Evolutionary conservation across 2,797 vertebrate species (phyloP).

Genomic region (Pachyuromys duprasi): DNA sequence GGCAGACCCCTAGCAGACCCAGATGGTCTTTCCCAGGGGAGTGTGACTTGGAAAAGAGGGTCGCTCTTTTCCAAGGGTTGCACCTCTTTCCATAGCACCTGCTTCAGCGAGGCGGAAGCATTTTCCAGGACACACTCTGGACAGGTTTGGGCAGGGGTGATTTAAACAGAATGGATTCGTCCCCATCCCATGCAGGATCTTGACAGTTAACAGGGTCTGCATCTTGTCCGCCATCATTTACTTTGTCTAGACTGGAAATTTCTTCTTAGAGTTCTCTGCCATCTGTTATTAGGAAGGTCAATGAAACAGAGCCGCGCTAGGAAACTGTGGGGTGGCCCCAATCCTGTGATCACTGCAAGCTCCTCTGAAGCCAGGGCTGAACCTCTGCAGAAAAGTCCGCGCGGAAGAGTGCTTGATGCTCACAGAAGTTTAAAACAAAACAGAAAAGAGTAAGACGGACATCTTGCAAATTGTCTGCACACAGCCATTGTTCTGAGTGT

Average conservation of each 20-base stretch:
- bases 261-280: neutral
- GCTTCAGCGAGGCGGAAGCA: neutral
- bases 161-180: neutral
- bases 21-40: slow-evolving; percentile 10
- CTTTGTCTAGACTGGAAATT: slow-evolving; percentile 22
- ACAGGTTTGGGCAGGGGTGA: neutral
- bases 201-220: neutral
- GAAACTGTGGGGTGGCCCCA: neutral
- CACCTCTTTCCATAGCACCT: neutral
- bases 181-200: neutral
- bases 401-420: neutral
- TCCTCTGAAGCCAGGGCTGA: neutral
- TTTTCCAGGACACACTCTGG: neutral
- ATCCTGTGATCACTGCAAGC: neutral
- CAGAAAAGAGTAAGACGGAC: neutral
- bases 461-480: neutral
- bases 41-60: neutral
- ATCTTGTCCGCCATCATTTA: slow-evolving; percentile 21
- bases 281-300: neutral
- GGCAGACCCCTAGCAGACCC: neutral
- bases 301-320: neutral
- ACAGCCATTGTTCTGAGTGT: neutral
- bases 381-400: neutral
- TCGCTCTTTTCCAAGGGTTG: slow-evolving; percentile 10
- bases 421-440: neutral